phyloP scores from a whole-genome alignment of 2,113 vertebrate genomes.

The Xiphorhynchus elegans region DNA sequence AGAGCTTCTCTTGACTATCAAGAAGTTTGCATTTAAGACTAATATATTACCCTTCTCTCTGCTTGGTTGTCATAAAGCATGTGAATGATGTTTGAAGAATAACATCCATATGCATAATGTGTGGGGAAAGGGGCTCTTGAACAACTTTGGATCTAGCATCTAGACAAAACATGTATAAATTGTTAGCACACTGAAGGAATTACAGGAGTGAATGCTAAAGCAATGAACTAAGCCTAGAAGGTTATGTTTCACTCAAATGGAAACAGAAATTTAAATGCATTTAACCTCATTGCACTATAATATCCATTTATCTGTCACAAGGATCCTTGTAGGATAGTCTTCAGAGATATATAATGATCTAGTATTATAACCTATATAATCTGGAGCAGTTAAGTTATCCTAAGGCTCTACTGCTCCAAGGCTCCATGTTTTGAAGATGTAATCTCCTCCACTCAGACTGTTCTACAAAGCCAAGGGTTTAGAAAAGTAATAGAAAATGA shows the following conservation, averaged over 20 bases:
- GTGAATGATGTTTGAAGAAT: background rate
- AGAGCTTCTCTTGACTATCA: background rate
- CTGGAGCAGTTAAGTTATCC: background rate
- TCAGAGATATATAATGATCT: background rate
- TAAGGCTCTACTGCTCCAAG: background rate
- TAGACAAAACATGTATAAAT: slow-evolving; percentile 3
- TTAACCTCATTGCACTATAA: background rate
- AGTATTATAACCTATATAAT: background rate
- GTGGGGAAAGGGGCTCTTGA: background rate
- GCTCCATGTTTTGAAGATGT: background rate
- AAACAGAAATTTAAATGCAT: slow-evolving; percentile 18
- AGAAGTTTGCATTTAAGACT: background rate
- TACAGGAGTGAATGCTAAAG: background rate
- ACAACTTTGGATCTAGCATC: background rate
- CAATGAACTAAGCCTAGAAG: slow-evolving; percentile 2
- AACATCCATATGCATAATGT: background rate
- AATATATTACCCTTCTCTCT: background rate
- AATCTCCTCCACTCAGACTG: background rate
- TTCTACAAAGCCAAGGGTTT: background rate
- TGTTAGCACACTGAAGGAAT: background rate
- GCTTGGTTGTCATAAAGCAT: background rate
- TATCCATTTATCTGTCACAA: background rate
- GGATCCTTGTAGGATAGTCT: background rate
- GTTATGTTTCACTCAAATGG: background rate
- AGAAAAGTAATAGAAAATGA: background rate